These are phyloP conservation scores for Dipodomys merriami DNA, from an alignment of 2,113 vertebrate genomes.

Conservation along the genomic window DNA sequence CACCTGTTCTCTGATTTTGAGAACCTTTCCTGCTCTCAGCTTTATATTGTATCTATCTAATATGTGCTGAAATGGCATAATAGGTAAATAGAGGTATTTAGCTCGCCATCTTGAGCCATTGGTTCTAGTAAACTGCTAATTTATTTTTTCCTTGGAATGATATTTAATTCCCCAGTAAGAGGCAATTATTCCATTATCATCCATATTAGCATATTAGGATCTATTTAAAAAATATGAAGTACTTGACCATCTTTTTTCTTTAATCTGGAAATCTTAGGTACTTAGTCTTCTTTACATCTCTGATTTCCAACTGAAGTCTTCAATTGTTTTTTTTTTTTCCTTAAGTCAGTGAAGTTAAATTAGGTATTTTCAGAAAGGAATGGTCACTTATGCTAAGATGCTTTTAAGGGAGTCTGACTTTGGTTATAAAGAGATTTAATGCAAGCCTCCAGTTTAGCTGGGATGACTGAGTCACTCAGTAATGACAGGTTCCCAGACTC, in stretches of 20 bases:
- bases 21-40: neutral
- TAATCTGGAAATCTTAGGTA: slow-evolving; percentile 42
- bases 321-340: slow-evolving; percentile 52
- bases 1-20: neutral
- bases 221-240: neutral
- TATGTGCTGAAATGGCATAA: neutral
- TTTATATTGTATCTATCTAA: slow-evolving; percentile 16
- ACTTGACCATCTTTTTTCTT: neutral
- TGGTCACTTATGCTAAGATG: slow-evolving; percentile 61
- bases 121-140: neutral
- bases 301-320: slow-evolving; percentile 14
- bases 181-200: neutral
- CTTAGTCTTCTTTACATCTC: neutral
- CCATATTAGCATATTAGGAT: neutral
- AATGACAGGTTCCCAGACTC: slow-evolving; percentile 78
- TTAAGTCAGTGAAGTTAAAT: slow-evolving; percentile 49
- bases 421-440: slow-evolving; percentile 69
- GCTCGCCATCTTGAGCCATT: neutral
- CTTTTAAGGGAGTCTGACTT: slow-evolving; percentile 66
- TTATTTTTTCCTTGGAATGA: neutral
- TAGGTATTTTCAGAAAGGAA: slow-evolving; percentile 68
- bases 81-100: neutral
- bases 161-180: neutral
- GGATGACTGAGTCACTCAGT: slow-evolving; percentile 77
- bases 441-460: slow-evolving; percentile 75